Evolutionary conservation across 2,797 vertebrate species (phyloP), one percentile per base, ranked within the genome.

Genomic region (Rhyacichthys aspro): DNA sequence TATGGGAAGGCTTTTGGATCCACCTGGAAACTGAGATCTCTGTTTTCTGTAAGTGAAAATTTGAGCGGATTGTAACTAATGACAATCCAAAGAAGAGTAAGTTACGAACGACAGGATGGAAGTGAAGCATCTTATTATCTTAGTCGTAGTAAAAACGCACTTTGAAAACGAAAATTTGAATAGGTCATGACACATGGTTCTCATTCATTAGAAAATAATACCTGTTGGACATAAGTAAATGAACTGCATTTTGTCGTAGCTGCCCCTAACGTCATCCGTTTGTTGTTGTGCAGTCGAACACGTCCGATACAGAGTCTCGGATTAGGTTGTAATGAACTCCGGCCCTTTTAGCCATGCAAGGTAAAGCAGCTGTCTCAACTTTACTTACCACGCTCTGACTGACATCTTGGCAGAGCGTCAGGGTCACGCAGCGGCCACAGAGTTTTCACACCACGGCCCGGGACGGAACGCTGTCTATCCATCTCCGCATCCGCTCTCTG

Each of bases 391-490:
- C 33, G 23, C 49, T 16, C 37, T 57, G 45, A 69, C 1, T 41
- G 59, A 63, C 59, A 61, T 15, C 32, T 34, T 32, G 28, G 59
- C 59, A 44, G 18, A 15, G 41, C 15, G 15, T 63, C 45, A 23
- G 18, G 54, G 63, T 54, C 59, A 67, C 11, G 39, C 33, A 39
- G 18, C 9, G 15, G 59, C 23, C 68, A 39, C n/a, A 10, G 60
- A 14, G 39, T 66, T 52, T 59, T 75, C 67, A 67, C 58, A 55
- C 18, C 23, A 32, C 3, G 46, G 59, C 52, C 43, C 43, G 23
- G 52, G 48, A 47, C 47, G 38, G 49, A 66, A 42, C 42, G 36
- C 19, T 39, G 56, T 61, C 58, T 58, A 38, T 59, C 43, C 50
- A 52, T 71, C 45, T 48, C 32, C 32, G 33, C 37, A 23, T 50